Evolutionary conservation across 2,888 invertebrate species (phyloP).

Genomic region (Byasa hedistus): DNA sequence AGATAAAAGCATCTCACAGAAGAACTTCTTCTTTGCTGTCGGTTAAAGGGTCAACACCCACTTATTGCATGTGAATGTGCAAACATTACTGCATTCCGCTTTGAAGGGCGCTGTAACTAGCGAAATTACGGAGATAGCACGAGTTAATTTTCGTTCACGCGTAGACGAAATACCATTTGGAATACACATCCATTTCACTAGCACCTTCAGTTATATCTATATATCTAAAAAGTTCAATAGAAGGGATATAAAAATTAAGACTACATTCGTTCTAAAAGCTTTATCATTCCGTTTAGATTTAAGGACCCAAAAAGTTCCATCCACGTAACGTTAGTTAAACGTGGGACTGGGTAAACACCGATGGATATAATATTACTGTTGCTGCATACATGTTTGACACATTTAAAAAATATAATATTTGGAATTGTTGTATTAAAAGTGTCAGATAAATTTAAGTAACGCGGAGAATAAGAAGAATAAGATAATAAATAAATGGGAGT

Average conservation of each 20-base stretch:
- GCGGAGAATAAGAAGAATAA: too few relatives aligned
- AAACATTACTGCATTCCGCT: background rate
- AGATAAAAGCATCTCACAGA: too few relatives aligned
- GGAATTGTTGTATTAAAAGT: background rate
- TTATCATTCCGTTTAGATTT: conserved; percentile 30
- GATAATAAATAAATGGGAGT: background rate
- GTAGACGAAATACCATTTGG: too few relatives aligned
- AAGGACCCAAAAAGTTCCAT: conserved; percentile 36
- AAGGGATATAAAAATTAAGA: background rate
- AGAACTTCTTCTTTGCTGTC: too few relatives aligned
- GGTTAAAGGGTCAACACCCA: background rate
- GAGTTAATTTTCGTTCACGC: too few relatives aligned
- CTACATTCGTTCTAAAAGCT: background rate
- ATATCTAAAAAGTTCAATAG: background rate
- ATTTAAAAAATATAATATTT: background rate
- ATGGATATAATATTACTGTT: conserved; percentile 32
- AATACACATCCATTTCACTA: background rate
- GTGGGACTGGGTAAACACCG: conserved; percentile 41
- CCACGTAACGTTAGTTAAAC: conserved; percentile 37
- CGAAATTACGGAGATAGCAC: too few relatives aligned
- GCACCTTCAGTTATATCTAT: background rate
- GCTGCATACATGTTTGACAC: conserved; percentile 27
- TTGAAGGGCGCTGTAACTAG: background rate
- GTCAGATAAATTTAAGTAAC: too few relatives aligned
- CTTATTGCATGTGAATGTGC: background rate